Base-by-base conservation (phyloP, 2,888 invertebrate genomes). In the Neria commutata region DNA sequence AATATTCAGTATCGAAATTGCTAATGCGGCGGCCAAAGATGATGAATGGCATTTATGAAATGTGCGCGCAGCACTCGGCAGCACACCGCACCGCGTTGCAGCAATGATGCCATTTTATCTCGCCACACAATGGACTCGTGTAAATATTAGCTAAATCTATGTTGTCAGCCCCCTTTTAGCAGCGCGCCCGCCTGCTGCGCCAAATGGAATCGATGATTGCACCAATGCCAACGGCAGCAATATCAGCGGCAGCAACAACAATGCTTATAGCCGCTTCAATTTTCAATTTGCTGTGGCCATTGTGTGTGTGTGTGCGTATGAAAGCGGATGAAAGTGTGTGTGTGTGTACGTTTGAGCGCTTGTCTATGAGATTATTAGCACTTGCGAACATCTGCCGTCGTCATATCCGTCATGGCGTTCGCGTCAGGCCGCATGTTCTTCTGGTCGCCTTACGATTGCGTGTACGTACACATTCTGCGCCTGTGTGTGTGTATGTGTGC, bases 291-390 rank as follows among this genome's bases (percentile, higher is more conserved):
- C 42, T 17, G 10, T n/a, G 5, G 25, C 25, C 16, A 34, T 33
- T 19, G 16, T 17, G 3, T 17, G 24, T n/a, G 45, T 19, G 21
- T 45, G 45, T 19, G 45, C 14, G 45, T 3, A 23, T 45, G 45
- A 5, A 19, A 17, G 16, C 19, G 19, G 8, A 42, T 16, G 14
- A 6, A 33, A 14, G 6, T 10, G 33, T 14, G 6, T 33, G 14
- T 10, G 33, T 33, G 33, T 33, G 14, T 10, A 33, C n/a, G n/a
- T n/a, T n/a, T n/a, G n/a, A 4, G 69, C 52, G 63, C 64, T 62
- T 66, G 67, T 67, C 70, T 69, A 73, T 75, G 75, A 69, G 75
- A 75, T 76, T 77, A 74, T 76, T 77, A 77, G 68, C 76, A 77
- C 77, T 76, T 74, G 66, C 69, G 58, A 67, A 71, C 76, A 77